Evolutionary conservation across 2,888 invertebrate species (phyloP), one percentile per base, ranked within the genome.

Genomic region (Pristionchus japonicus): DNA sequence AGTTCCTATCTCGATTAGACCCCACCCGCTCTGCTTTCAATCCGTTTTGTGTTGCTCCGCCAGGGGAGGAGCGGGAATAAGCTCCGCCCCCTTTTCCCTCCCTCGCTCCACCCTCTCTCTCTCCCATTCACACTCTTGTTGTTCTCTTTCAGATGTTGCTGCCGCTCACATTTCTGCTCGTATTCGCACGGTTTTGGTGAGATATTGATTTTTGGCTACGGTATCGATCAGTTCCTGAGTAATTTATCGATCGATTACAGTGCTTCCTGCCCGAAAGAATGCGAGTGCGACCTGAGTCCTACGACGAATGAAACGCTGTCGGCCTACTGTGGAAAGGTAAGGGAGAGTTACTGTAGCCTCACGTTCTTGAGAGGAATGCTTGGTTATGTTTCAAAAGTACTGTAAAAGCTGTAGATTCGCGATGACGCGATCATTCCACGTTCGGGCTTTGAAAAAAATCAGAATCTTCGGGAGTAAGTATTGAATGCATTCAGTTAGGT

Each of bases 311-410:
- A 43, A 43, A 85, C 85, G 3, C 15, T 85, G 9, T 61, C 64
- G 27, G 85, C 85, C 17, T 85, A 64, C 13, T 85, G 85, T 85
- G 85, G 64, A 13, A 85, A 85, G 83, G 83, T 83, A 37, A 34
- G 83, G 49, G 9, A 40, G 47, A 34, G 23, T 43, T 77, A 77
- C 43, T 23, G 43, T 77, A 77, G 20, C 0, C 0, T 3, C 23
- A 61, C 57, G 57, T 20, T 61, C n/a, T n/a, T n/a, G n/a, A 61
- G 27, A 3, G 52, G 52, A 52, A 52, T 52, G 20, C 3, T 20
- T 20, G 17, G 17, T 52, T 52, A 17, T 20, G 11, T 52, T 52
- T 52, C 52, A 3, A 13, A 52, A 13, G 7, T 52, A 3, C 11
- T 20, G n/a, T n/a, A n/a, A n/a, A n/a, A n/a, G n/a, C n/a, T n/a